Evolutionary conservation across 1,140 invertebrate species (phyloP).

Genomic region (Sarcophaga bullata): DNA sequence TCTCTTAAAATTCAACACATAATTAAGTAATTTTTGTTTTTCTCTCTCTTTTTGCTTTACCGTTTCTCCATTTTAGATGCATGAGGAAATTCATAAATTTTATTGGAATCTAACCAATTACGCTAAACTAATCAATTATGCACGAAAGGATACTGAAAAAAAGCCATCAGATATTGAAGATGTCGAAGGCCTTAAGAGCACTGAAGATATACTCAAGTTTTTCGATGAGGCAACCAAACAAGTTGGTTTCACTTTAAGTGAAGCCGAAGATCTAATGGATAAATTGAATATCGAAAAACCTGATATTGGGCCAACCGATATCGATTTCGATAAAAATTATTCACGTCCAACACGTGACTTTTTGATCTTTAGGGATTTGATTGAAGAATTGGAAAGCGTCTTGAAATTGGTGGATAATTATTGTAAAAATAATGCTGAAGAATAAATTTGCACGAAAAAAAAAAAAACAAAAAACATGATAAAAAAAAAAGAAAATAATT

Average conservation of each 20-base stretch:
- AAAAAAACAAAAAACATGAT: background rate
- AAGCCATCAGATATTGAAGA: background rate
- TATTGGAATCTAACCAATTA: slow-evolving; percentile 25
- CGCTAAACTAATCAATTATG: background rate
- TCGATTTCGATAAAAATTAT: background rate
- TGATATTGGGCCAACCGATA: background rate
- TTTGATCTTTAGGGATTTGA: slow-evolving; percentile 9
- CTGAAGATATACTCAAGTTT: background rate
- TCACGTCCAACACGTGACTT: background rate
- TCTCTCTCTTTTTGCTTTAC: background rate
- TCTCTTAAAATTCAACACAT: no score
- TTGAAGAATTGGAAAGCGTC: slow-evolving; percentile 5
- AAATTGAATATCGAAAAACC: background rate
- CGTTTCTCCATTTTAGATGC: slow-evolving; percentile 9
- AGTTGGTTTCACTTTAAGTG: background rate
- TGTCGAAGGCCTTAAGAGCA: background rate
- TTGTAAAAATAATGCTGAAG: background rate
- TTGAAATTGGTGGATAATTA: background rate
- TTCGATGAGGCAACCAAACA: background rate
- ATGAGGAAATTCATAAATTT: slow-evolving; percentile 11
- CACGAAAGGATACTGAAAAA: background rate
- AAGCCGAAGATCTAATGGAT: background rate
- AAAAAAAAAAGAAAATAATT: background rate
- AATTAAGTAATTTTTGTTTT: background rate
- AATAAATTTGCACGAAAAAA: background rate